These are phyloP conservation scores for Triops cancriformis DNA, from an alignment of 1,140 invertebrate genomes.

Conservation along the genomic window DNA sequence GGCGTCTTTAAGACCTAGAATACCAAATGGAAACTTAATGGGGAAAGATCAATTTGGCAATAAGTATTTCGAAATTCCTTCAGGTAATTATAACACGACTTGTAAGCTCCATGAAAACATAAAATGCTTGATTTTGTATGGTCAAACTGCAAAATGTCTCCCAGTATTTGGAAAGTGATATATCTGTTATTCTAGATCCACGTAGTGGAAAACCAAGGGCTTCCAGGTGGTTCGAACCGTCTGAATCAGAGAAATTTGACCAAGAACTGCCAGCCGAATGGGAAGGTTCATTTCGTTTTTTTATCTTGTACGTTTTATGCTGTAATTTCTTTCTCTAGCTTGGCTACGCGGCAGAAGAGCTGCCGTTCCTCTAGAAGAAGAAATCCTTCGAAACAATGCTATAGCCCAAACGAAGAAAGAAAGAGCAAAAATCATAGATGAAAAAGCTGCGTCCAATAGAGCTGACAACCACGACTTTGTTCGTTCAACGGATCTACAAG, in stretches of 20 bases:
- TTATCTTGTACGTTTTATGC: not conserved
- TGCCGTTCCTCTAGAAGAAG: constrained; percentile 59
- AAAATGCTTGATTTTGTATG: no score
- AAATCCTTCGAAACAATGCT: constrained; percentile 57
- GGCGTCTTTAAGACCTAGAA: constrained; percentile 48
- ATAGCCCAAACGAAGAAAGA: constrained; percentile 59
- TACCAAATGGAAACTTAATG: constrained; percentile 44
- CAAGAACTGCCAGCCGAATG: constrained; percentile 69
- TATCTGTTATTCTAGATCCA: constrained; percentile 37
- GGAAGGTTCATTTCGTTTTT: constrained; percentile 43
- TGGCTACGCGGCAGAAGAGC: constrained; percentile 62
- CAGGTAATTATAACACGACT: constrained; percentile 32
- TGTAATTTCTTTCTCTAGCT: constrained; percentile 36
- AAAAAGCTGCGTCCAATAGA: constrained; percentile 25
- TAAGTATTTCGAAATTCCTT: constrained; percentile 66
- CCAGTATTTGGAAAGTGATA: no score
- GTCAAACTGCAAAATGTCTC: no score
- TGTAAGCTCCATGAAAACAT: not conserved
- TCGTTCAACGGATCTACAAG: not conserved
- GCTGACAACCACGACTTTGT: not conserved
- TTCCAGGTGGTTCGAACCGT: constrained; percentile 60
- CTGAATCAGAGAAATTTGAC: constrained; percentile 47
- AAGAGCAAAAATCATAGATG: constrained; percentile 61
- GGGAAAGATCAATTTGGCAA: constrained; percentile 70
- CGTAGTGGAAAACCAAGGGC: constrained; percentile 49